Base-by-base conservation (phyloP, 1,140 invertebrate genomes). In the Pseudomyrmex concolor region DNA sequence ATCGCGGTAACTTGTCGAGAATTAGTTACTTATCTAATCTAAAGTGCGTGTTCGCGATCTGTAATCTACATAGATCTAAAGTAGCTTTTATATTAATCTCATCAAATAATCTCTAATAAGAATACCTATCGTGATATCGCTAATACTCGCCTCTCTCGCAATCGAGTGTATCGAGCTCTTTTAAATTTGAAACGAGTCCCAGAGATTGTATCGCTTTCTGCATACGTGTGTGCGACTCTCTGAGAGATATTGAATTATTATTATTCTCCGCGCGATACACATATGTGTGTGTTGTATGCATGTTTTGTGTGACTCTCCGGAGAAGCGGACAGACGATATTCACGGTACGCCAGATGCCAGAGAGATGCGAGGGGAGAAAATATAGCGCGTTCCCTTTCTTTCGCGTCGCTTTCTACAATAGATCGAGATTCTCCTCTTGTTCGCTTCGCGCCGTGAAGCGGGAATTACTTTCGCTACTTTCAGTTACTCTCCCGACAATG, bases 381-480 rank as follows among this genome's bases (percentile, higher is more conserved):
- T 34, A 34, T 34, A 34, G 34, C 34, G 10, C 68, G 15, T 50
- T 73, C 74, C 76, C 43, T 64, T 72, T 86, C 78, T 81, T 86
- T 81, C 59, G 54, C 54, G 22, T 77, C 54, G 60, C 85, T 87
- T 78, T 86, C 80, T 83, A 73, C 80, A 68, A 84, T 70, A 68
- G 68, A 74, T 84, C 70, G 85, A 71, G 85, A 87, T 86, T 70
- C 85, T 59, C 45, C 10, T 64, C 82, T 87, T 57, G 76, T 86
- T 34, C 60, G 73, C 62, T 45, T 9, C 51, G 51, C 73, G 51
- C 64, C 34, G 25, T 43, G 13, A 5, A 34, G 48, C 45, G 67
- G 50, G 73, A 86, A 87, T 87, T 88, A 88, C 87, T 88, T 88
- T 88, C 87, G 87, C 87, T 87, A 76, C 87, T 88, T 88, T 88